These are phyloP conservation scores for Drosophila suboccidentalis DNA, from an alignment of 2,888 invertebrate species.

Conservation along the genomic window DNA sequence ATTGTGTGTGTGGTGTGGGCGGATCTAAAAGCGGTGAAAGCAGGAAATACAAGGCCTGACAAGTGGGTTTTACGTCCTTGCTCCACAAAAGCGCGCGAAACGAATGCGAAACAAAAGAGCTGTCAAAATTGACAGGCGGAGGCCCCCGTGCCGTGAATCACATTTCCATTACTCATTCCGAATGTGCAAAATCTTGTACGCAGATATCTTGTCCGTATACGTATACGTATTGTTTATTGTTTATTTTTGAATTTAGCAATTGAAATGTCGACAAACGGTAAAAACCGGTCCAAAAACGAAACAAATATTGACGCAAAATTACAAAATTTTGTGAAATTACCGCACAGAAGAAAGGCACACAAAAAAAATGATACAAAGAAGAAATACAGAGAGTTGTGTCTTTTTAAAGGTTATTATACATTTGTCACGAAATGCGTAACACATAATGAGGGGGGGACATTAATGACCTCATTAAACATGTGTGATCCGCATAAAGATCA, in stretches of 20 bases:
- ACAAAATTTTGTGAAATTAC: conserved; percentile 75
- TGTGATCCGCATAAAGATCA: neutral
- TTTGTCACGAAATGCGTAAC: conserved; percentile 21
- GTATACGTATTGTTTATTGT: conserved; percentile 44
- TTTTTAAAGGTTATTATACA: conserved; percentile 1
- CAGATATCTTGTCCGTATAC: conserved; percentile 32
- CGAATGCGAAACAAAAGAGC: conserved; percentile 38
- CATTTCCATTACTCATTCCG: conserved; percentile 64
- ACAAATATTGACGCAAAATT: conserved; percentile 67
- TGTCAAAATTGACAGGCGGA: conserved; percentile 71
- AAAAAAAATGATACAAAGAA: neutral
- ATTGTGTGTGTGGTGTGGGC: conserved; percentile 34
- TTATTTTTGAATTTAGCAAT: conserved; percentile 58
- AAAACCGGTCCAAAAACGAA: conserved; percentile 36
- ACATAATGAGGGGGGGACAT: neutral
- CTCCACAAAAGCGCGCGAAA: conserved; percentile 60
- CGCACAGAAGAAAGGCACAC: conserved; percentile 48
- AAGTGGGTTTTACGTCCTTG: conserved; percentile 68
- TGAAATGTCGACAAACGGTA: conserved; percentile 54
- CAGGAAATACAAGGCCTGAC: conserved; percentile 74
- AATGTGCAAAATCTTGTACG: conserved; percentile 44
- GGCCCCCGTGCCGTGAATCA: conserved; percentile 63
- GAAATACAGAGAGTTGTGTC: conserved; percentile 19
- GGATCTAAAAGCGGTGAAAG: conserved; percentile 64
- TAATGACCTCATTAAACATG: conserved; percentile 11